These are phyloP conservation scores for Eristalis intricaria DNA, from an alignment of 2,888 invertebrate species.

Conservation along the genomic window DNA sequence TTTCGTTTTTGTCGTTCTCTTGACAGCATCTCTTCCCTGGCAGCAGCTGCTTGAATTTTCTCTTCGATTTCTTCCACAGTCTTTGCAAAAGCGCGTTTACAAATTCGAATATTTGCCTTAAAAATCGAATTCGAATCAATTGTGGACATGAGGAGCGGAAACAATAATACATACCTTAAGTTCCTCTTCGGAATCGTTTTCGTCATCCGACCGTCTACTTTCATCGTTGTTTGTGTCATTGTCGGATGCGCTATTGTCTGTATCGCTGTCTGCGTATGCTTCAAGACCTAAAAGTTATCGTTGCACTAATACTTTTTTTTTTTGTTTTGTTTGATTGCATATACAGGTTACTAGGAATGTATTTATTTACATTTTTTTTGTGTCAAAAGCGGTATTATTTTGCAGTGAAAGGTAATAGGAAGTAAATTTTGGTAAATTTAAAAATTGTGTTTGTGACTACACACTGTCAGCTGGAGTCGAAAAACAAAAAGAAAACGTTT, in stretches of 20 bases:
- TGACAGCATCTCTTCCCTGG: slow-evolving; percentile 77
- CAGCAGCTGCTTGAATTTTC: slow-evolving; percentile 85
- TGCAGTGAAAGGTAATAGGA: neutral
- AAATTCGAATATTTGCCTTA: slow-evolving; percentile 84
- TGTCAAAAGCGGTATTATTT: slow-evolving; percentile 11
- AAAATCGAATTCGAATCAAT: slow-evolving; percentile 1
- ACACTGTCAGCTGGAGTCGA: neutral
- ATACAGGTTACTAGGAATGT: slow-evolving; percentile 44
- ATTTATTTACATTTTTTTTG: slow-evolving; percentile 39
- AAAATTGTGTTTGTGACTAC: neutral
- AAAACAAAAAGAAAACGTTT: neutral
- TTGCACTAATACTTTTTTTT: slow-evolving; percentile 78
- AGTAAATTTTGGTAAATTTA: neutral
- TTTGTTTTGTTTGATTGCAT: slow-evolving; percentile 67
- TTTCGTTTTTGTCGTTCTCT: slow-evolving; percentile 56
- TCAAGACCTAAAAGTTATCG: slow-evolving; percentile 87
- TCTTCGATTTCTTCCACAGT: slow-evolving; percentile 90
- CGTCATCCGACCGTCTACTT: slow-evolving; percentile 82
- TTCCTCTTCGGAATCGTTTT: slow-evolving; percentile 87
- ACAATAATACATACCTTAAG: slow-evolving; percentile 83
- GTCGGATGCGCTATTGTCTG: slow-evolving; percentile 84
- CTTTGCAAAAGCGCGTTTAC: slow-evolving; percentile 87
- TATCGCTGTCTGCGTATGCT: slow-evolving; percentile 89
- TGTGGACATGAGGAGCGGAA: neutral
- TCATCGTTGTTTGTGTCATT: slow-evolving; percentile 75